Evolutionary conservation across 2,113 vertebrate species (phyloP).

Genomic region (Corynorhinus townsendii): DNA sequence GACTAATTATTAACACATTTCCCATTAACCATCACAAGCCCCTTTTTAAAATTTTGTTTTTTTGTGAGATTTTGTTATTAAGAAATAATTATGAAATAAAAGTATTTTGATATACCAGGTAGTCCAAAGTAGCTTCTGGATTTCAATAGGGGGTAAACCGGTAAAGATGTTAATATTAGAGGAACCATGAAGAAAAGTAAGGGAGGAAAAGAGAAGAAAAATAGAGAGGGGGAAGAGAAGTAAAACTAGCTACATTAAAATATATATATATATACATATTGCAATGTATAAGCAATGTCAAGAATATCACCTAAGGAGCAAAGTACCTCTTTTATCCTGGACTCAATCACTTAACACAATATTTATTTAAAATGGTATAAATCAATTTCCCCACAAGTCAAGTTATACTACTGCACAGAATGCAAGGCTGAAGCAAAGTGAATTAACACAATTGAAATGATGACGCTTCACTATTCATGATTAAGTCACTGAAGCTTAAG

Average conservation of each 20-base stretch:
- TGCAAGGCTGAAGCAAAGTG: background rate
- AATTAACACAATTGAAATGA: background rate
- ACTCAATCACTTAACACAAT: background rate
- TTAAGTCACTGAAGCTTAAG: background rate
- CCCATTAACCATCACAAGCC: background rate
- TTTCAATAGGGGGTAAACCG: background rate
- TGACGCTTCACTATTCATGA: background rate
- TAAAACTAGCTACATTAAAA: background rate
- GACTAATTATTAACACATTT: background rate
- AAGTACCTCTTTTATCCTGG: background rate
- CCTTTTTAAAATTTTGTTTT: background rate
- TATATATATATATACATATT: no score
- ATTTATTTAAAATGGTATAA: background rate
- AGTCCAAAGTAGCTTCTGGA: background rate
- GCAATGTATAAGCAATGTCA: background rate
- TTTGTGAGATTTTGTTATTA: background rate
- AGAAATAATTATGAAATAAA: background rate
- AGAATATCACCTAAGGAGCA: background rate
- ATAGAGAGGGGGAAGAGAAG: background rate
- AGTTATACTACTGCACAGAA: background rate
- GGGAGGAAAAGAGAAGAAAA: background rate
- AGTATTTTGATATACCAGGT: background rate
- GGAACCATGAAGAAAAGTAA: background rate
- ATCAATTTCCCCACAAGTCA: background rate
- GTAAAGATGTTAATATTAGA: background rate